Percentiles rank a stretch among this genome's conserved stretches.
Evolutionary conservation across 2,888 invertebrate genomes (phyloP).

Genomic region (Caradrina kadenii): DNA sequence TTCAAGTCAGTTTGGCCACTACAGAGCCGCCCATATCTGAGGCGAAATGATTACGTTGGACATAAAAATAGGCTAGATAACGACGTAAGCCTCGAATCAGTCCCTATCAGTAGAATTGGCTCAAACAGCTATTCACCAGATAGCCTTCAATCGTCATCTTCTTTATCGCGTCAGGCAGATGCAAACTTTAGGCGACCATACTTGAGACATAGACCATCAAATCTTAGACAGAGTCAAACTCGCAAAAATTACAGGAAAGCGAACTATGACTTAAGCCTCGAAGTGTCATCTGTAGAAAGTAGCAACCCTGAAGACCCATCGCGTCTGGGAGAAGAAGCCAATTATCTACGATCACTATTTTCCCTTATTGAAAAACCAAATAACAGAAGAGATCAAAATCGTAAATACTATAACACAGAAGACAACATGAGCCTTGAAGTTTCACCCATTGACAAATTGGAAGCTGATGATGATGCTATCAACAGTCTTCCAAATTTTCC

Average conservation of each 20-base stretch:
- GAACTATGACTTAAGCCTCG: conserved; percentile 4
- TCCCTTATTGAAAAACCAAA: conserved; percentile 7
- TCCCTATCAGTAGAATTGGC: neutral
- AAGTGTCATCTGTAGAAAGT: conserved; percentile 19
- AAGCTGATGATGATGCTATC: neutral
- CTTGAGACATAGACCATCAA: conserved; percentile 1
- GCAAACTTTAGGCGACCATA: conserved; percentile 10
- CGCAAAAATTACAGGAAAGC: conserved; percentile 7
- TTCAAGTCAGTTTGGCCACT: conserved; percentile 2
- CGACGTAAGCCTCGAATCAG: conserved; percentile 14
- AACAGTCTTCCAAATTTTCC: neutral
- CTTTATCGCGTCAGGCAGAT: neutral
- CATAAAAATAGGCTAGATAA: neutral
- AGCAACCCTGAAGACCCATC: neutral
- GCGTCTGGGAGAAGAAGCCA: conserved; percentile 17
- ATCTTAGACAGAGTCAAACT: neutral
- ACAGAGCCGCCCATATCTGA: neutral
- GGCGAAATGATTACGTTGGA: conserved; percentile 1
- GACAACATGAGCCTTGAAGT: conserved; percentile 9
- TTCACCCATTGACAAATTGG: conserved; percentile 5
- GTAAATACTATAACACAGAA: conserved; percentile 1
- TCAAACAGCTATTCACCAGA: conserved; percentile 6
- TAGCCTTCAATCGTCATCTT: neutral
- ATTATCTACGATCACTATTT: conserved; percentile 15
- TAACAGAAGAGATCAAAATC: conserved; percentile 1